Conservation (phyloP, 2,113 vertebrate genomes). For the Petrocephalus zakoni region DNA sequence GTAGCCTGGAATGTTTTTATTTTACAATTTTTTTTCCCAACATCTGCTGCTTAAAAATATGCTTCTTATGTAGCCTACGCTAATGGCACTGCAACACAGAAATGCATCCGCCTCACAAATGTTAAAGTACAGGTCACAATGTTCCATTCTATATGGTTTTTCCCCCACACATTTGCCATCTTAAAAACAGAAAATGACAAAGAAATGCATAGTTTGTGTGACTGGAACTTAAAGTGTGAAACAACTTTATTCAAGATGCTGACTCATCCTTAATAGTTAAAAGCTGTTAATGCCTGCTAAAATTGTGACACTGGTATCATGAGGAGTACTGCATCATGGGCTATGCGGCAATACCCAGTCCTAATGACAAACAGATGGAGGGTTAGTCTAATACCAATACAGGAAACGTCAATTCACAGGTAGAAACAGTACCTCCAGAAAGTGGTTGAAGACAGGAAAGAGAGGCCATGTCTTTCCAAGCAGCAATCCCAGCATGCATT, state of each 20-base stretch:
- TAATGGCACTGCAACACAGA: background rate
- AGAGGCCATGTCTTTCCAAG: constrained; percentile 97
- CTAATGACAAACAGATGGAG: constrained; percentile 6
- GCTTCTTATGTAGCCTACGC: background rate
- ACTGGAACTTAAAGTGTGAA: background rate
- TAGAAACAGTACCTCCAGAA: constrained; percentile 80
- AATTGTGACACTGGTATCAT: background rate
- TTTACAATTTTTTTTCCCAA: background rate
- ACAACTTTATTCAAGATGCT: background rate
- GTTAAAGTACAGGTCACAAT: background rate
- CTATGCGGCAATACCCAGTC: background rate
- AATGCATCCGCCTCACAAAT: background rate
- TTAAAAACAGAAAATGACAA: background rate
- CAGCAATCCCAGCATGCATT: constrained; percentile 97
- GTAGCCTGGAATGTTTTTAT: background rate
- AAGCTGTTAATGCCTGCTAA: background rate
- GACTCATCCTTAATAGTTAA: background rate
- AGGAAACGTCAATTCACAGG: background rate
- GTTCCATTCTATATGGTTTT: background rate
- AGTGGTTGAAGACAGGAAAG: constrained; percentile 98
- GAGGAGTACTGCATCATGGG: background rate
- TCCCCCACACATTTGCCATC: background rate
- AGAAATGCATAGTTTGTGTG: background rate
- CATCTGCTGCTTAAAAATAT: background rate
- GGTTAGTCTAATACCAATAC: background rate